Evolutionary conservation across 2,888 invertebrate species (phyloP).

Genomic region (Tanypteryx hageni): DNA sequence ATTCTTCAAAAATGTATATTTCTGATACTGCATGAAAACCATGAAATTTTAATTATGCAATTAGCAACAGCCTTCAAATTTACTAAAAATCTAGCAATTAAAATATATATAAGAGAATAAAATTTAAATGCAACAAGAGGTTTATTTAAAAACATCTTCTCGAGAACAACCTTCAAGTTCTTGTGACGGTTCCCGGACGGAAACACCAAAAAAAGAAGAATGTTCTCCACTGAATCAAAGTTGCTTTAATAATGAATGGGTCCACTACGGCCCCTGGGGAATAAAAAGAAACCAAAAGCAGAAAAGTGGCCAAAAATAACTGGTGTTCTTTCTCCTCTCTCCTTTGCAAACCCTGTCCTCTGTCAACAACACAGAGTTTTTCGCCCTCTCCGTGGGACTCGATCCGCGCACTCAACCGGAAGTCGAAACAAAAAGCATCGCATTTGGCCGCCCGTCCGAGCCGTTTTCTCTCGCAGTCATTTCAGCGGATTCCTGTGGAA

Average conservation of each 20-base stretch:
- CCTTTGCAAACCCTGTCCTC: constrained; percentile 18
- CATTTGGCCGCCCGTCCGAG: constrained; percentile 9
- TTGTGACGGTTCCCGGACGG: background rate
- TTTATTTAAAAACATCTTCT: too few species aligned
- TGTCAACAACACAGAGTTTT: constrained; percentile 19
- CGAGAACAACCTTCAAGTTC: background rate
- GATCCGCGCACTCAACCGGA: background rate
- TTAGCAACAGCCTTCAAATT: too few species aligned
- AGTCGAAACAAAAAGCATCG: constrained; percentile 9
- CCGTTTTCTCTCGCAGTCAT: constrained; percentile 6
- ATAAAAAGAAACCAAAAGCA: constrained; percentile 16
- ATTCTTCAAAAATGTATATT: too few species aligned
- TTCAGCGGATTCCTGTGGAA: background rate
- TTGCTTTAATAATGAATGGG: background rate
- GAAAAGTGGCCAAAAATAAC: constrained; percentile 32
- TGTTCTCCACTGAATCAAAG: background rate
- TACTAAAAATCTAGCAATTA: too few species aligned
- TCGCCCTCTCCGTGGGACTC: background rate
- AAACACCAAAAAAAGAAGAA: constrained; percentile 4
- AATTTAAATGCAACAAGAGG: too few species aligned
- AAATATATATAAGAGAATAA: too few species aligned
- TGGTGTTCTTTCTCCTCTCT: background rate
- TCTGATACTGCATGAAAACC: too few species aligned
- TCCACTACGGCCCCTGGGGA: background rate
- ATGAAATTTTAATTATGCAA: too few species aligned